Evolutionary conservation across 2,888 invertebrate genomes (phyloP), one percentile per base, ranked within the genome.

Genomic region (Psylliodes chrysocephalus): DNA sequence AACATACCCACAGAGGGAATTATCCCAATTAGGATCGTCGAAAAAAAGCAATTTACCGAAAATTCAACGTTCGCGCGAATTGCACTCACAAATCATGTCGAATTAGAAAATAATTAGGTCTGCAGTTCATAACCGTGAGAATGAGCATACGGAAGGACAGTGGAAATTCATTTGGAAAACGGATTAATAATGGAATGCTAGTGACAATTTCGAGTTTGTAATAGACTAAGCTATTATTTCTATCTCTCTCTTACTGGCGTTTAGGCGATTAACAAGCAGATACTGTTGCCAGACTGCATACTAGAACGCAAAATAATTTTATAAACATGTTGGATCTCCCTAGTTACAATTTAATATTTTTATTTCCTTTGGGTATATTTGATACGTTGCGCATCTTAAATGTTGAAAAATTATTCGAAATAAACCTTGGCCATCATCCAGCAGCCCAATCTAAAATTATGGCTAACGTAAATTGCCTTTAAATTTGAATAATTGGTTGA

Each of bases 31-130:
- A 61, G 19, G 15, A 10, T 14, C 25, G 14, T 17, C 3, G 51
- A 42, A 62, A 60, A 65, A 53, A 66, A 54, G 28, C 63, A 66
- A 63, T 63, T 60, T 44, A 54, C 49, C 19, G 44, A 53, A 54
- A 62, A 62, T 46, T 42, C 49, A 47, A 19, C 38, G n/a, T 54
- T 62, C 33, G 18, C 15, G 51, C 46, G 40, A 55, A 63, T 51
- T 46, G 54, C 52, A 63, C 52, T 64, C 62, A 64, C 62, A 67
- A 67, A 67, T 67, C 67, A 64, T 63, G 59, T 46, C 59, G 52
- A 64, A 67, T 67, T 64, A 64, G 64, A 67, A 63, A 64, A 67
- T 67, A 59, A 67, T 67, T 63, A 64, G 62, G 59, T 67, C 51
- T 35, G 59, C 61, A 67, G 64, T 64, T 64, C 67, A 67, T 64